A percentile compares a stretch with the other conserved stretches of the same genome.
Conservation (phyloP, 2,113 vertebrate species). For the Bombycilla garrulus region DNA sequence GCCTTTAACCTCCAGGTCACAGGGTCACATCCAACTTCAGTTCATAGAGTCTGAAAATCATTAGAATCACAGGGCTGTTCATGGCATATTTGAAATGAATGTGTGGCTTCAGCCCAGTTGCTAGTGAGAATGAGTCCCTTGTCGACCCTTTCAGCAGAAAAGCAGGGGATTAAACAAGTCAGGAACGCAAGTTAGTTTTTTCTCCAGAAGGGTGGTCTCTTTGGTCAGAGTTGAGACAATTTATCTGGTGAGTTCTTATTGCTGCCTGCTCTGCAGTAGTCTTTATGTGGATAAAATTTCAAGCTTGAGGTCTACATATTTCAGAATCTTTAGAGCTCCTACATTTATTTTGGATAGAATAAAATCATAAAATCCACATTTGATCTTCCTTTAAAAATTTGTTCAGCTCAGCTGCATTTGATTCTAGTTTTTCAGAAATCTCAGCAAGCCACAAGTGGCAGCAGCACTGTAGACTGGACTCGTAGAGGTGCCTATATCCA, state of each 20-base stretch:
- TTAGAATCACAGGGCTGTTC: background rate
- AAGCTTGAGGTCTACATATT: background rate
- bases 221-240: background rate
- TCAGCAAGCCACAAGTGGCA: background rate
- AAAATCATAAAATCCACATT: background rate
- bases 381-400: background rate
- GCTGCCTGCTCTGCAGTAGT: background rate
- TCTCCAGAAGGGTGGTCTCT: background rate
- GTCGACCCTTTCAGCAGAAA: background rate
- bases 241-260: background rate
- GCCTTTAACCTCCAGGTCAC: slow-evolving; percentile 39
- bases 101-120: background rate
- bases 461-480: background rate
- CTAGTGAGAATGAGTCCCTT: background rate
- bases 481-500: accelerated
- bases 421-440: background rate
- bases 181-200: background rate
- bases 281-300: background rate
- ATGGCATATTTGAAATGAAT: background rate
- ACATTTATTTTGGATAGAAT: background rate
- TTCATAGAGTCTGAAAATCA: slow-evolving; percentile 9
- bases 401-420: background rate
- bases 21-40: background rate
- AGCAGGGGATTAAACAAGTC: background rate
- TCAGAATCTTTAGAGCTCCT: background rate